phyloP scores from a whole-genome alignment of 1,140 invertebrate species.

The Carposina sasakii region DNA sequence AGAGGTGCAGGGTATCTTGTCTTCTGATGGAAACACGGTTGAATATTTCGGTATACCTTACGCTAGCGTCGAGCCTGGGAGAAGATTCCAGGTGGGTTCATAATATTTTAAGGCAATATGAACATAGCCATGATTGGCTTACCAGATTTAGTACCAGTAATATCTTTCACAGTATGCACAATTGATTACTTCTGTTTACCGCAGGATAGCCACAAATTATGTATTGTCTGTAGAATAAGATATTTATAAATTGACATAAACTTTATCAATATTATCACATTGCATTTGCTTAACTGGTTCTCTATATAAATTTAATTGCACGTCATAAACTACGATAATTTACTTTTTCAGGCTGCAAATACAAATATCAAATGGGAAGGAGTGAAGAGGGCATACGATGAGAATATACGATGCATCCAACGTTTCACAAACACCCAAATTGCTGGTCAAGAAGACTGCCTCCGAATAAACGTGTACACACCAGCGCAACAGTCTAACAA shows the following conservation, averaged over 20 bases:
- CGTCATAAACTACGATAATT: not conserved
- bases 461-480: slow-evolving; percentile 68
- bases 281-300: no score
- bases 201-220: no score
- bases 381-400: slow-evolving; percentile 69
- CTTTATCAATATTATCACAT: no score
- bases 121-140: no score
- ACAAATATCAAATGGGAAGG: slow-evolving; percentile 73
- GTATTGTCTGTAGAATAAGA: no score
- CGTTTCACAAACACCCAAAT: slow-evolving; percentile 46
- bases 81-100: not conserved
- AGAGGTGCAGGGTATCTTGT: slow-evolving; percentile 29
- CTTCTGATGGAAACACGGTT: slow-evolving; percentile 31
- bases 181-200: no score
- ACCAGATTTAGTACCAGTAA: no score
- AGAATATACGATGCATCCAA: slow-evolving; percentile 71
- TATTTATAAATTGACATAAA: no score
- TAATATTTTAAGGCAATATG: no score
- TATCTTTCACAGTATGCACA: no score
- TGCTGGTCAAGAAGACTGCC: slow-evolving; percentile 62
- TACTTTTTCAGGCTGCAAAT: slow-evolving; percentile 69
- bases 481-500: slow-evolving; percentile 39
- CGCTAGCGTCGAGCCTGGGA: slow-evolving; percentile 12
- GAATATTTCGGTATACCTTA: slow-evolving; percentile 46
- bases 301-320: no score